A percentile compares a stretch with the other conserved stretches of the same genome.
Conservation (phyloP, 2,113 vertebrate species). For the Elephantulus edwardii region DNA sequence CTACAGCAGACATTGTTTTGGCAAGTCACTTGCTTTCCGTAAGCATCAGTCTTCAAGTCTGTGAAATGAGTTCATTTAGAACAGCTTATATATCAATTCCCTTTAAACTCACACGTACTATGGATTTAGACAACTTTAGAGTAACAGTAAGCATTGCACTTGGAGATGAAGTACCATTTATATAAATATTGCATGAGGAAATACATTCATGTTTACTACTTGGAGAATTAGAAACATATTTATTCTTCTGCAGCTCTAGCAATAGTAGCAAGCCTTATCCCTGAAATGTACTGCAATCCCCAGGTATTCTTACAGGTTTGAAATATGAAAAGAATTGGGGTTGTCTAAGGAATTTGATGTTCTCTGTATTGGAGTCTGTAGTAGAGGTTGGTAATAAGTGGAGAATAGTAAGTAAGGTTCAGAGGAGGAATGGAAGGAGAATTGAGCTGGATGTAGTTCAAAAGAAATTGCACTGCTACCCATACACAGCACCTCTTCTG, state of each 20-base stretch:
- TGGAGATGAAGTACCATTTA: not conserved
- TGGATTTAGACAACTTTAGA: not conserved
- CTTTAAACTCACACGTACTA: not conserved
- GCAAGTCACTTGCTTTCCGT: not conserved
- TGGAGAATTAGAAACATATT: not conserved
- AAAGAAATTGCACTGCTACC: too few relatives aligned
- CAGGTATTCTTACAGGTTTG: too few relatives aligned
- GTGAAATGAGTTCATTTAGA: conserved; percentile 15
- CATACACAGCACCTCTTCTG: too few relatives aligned
- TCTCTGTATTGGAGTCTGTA: too few relatives aligned
- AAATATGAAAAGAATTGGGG: too few relatives aligned
- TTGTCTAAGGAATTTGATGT: too few relatives aligned
- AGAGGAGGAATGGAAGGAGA: too few relatives aligned
- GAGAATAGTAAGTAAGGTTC: too few relatives aligned
- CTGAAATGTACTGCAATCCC: not conserved
- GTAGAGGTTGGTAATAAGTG: too few relatives aligned
- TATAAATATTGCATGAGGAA: not conserved
- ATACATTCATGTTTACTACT: not conserved
- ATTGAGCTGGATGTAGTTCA: too few relatives aligned
- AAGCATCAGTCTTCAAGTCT: not conserved
- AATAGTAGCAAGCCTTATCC: not conserved
- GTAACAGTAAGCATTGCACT: not conserved
- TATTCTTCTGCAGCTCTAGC: not conserved
- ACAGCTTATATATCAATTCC: not conserved
- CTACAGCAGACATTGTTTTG: not conserved